These are phyloP conservation scores for Oceanodroma leucorhoa DNA, from an alignment of 2,797 vertebrate genomes.

Conservation along the genomic window DNA sequence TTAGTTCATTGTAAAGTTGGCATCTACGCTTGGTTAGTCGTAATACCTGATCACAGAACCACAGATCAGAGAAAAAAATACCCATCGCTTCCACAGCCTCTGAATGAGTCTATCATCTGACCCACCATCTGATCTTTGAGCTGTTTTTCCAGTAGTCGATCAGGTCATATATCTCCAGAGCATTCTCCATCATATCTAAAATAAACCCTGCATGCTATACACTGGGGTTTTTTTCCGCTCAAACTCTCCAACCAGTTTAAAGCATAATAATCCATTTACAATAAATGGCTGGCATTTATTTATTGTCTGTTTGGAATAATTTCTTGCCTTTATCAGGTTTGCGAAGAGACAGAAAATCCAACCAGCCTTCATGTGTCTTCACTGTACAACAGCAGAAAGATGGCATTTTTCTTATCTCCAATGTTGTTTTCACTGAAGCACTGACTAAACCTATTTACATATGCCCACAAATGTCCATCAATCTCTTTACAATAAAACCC, in stretches of 20 bases:
- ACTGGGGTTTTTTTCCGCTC: neutral
- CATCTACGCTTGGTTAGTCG: neutral
- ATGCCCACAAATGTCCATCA: constrained; percentile 60
- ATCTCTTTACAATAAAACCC: constrained; percentile 47
- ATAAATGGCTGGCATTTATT: constrained; percentile 25
- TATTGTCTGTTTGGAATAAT: constrained; percentile 49
- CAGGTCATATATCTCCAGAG: neutral
- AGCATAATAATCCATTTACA: constrained; percentile 12
- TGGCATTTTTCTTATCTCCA: constrained; percentile 67
- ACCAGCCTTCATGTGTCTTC: constrained; percentile 29
- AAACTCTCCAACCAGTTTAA: neutral
- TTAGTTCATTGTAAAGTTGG: neutral
- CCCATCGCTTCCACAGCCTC: neutral
- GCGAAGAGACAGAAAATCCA: constrained; percentile 35
- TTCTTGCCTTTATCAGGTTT: constrained; percentile 56
- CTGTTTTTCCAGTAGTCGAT: neutral
- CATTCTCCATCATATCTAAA: neutral
- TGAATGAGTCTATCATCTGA: neutral
- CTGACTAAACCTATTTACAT: constrained; percentile 50
- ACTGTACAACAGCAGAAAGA: constrained; percentile 20
- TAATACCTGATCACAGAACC: neutral
- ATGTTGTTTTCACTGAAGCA: constrained; percentile 41
- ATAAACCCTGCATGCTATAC: neutral
- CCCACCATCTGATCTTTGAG: neutral
- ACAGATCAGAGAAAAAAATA: neutral